Evolutionary conservation across 2,113 vertebrate species (phyloP).

Genomic region (Eidolon helvum): DNA sequence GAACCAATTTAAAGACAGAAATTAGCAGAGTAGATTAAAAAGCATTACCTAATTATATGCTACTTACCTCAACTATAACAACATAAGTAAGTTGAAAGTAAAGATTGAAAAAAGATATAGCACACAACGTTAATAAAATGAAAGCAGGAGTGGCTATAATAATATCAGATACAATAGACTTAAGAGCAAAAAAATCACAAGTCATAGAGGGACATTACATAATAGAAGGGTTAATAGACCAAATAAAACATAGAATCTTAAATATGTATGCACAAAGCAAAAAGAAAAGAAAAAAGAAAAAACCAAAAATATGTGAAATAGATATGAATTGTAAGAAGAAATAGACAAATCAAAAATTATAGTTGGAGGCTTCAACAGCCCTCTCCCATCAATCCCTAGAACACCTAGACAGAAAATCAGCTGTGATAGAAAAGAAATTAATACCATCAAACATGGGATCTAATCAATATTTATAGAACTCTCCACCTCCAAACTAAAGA

Average conservation of each 20-base stretch:
- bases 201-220: not conserved
- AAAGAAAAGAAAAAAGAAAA: not conserved
- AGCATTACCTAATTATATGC: not conserved
- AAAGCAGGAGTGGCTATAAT: not conserved
- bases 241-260: not conserved
- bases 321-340: not conserved
- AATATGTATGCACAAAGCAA: not conserved
- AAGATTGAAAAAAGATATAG: not conserved
- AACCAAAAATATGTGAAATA: not conserved
- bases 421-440: not conserved
- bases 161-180: not conserved
- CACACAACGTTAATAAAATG: not conserved
- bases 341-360: not conserved
- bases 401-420: not conserved
- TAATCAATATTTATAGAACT: not conserved
- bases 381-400: not conserved
- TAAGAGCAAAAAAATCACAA: not conserved
- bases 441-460: not conserved
- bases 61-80: not conserved
- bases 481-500: not conserved
- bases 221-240: not conserved
- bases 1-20: not conserved
- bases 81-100: not conserved
- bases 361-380: not conserved
- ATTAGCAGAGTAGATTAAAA: not conserved